Base-by-base conservation (phyloP, 2,797 vertebrate species). In the Fistularia commersonii region DNA sequence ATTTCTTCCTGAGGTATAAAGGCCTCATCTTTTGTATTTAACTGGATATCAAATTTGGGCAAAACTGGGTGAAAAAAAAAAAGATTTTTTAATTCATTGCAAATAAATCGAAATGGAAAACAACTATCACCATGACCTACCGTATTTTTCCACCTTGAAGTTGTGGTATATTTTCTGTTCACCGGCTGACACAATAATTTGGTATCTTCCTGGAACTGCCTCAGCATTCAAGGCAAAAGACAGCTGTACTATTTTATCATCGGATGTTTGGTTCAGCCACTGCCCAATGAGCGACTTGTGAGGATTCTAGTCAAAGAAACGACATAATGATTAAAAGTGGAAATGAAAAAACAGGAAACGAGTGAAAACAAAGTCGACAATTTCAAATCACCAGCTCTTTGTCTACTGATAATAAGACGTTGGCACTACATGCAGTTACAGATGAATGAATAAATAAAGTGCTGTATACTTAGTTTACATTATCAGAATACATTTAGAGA, bases 71-170 rank as follows among this genome's bases (percentile, higher is more conserved):
- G 8, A 10, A 32, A 39, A 3, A 66, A 61, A 64, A 11, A 4
- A 13, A 1, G 1, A 2, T 35, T 10, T 10, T 61, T 35, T 50
- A 4, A 35, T 32, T 32, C 5, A 42, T 13, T 7, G n/a, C 8
- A 54, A 31, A 32, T 7, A 0, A 4, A 53, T 23, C n/a, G 1
- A 35, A 54, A 43, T 46, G 8, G 6, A 41, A 48, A 11, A 2
- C 3, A 1, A 6, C 8, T 11, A 12, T 31, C 14, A 14, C 0
- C 7, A 7, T 1, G 39, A 57, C 81, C 72, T 73, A 91, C 91
- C 89, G 41, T 89, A 89, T 44, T 91, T 87, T 52, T 87, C 76
- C 11, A 91, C 90, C 36, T 79, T 76, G 69, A 92, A 92, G 55
- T 0, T 36, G 1, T 81, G 74, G 38, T 5, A 0, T 5, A 15